Evolutionary conservation across 2,888 invertebrate genomes (phyloP), one percentile per base, ranked within the genome.

Genomic region (Sarcophaga carnaria): DNA sequence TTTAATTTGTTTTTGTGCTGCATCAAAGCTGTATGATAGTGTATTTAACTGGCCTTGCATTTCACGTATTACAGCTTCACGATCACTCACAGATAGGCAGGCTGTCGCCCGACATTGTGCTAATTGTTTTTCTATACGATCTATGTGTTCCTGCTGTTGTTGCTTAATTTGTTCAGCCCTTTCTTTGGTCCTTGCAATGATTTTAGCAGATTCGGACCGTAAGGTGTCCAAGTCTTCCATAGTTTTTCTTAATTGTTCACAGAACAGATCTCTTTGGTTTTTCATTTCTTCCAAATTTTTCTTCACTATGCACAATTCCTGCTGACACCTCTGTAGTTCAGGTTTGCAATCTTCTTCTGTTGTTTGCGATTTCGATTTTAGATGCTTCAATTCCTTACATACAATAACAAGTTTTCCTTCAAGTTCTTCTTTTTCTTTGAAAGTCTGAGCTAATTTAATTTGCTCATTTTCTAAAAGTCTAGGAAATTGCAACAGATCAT

Each of bases 61-160:
- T 82, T 93, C 92, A 2, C 92, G 91, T 47, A 93, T 93, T 37
- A 92, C 92, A 2, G 92, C 90, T 86, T 93, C 93, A 59, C 93
- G 92, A 87, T 93, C 93, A 37, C 90, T 91, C 25, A 93, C 91
- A 0, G 93, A 93, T 0, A 93, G 84, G 3, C 90, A 90, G 2
- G 93, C 92, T 0, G 91, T 92, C 37, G 93, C 93, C 10, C 93
- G 92, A 87, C 93, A 93, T 82, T 93, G 93, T 11, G 93, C 93
- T 79, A 93, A 78, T 83, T 93, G 93, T 79, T 91, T 92, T 83
- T 93, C 93, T 12, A 93, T 89, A 3, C 90, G 88, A 89, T 93
- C 91, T 72, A 93, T 92, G 70, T 92, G 91, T 2, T 90, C 90
- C 80, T 92, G 91, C 66, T 92, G 89, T 47, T 91, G 90, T 54